Evolutionary conservation across 2,113 vertebrate species (phyloP), one percentile per base, ranked within the genome.

Genomic region (Balaeniceps rex): DNA sequence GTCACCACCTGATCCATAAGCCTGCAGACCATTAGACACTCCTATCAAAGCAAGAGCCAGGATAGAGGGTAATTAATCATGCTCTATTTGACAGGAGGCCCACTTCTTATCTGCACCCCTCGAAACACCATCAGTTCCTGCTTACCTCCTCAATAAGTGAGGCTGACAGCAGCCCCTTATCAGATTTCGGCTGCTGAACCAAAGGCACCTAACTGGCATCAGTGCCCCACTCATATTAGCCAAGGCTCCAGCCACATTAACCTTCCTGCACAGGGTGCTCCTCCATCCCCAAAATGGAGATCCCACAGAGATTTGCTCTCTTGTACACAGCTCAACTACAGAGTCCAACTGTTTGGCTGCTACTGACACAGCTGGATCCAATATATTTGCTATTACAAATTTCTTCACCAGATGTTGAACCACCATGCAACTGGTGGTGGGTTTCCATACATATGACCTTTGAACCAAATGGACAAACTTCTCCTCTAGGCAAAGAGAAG

Each of bases 51-150:
- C 88, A 19, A 93, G 91, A 97, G 96, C 97, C 83, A 83, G 85
- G 97, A 98, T 94, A 93, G 87, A 98, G 97, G 97, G 98, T 97
- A 98, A 99, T 99, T 98, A 98, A 99, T 99, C 99, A 99, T 97
- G 79, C 90, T 84, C 76, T 92, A 95, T 94, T 97, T 98, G 99
- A 99, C 99, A 98, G 97, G 97, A 97, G 98, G 98, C 97, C 98
- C 98, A 88, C 97, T 98, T 97, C 98, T 98, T 98, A 97, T 98
- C 98, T 96, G 97, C 87, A 95, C 96, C 97, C 97, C 92, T 95
- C 96, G 40, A 97, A 97, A 98, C 94, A 7, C 96, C 57, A 26
- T 77, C 71, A 69, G 78, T 96, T 94, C 95, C 83, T 55, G 92
- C 96, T 96, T 92, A 96, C 97, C 97, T 97, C 85, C 72, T 90